Base-by-base conservation (phyloP, 2,113 vertebrate genomes). In the Rhipidura dahli region DNA sequence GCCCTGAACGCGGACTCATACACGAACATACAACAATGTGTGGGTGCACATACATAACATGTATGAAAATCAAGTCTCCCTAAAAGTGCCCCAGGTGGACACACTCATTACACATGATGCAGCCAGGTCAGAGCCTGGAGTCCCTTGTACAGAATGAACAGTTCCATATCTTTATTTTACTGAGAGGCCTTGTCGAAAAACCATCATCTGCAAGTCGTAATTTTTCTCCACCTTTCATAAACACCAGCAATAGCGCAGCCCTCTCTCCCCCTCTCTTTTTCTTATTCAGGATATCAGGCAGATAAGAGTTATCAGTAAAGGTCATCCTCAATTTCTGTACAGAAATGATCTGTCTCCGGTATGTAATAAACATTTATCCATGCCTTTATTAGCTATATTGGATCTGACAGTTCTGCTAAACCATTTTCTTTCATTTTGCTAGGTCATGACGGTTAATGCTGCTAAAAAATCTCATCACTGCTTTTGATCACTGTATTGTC, bases 301-400 rank as follows among this genome's bases (percentile, higher is more conserved):
- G 98, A 98, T 97, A 99, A 98, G 98, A 99, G 98, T 99, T 99
- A 99, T 99, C 99, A 98, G 97, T 97, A 99, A 99, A 99, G 99
- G 99, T 99, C 99, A 99, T 99, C 98, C 98, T 99, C 99, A 99
- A 99, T 99, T 99, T 99, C 99, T 98, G 98, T 98, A 98, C 98
- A 99, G 99, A 99, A 99, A 99, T 99, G 98, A 99, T 99, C 99
- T 99, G 99, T 99, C 99, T 99, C 98, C 97, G 78, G 98, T 98
- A 98, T 96, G 98, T 99, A 99, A 99, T 99, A 99, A 99, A 99
- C 99, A 99, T 99, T 99, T 99, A 99, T 99, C 99, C 98, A 98
- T 98, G 98, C 98, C 98, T 99, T 99, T 99, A 99, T 99, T 99
- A 99, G 98, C 98, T 99, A 99, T 98, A 99, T 99, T 99, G 98